These are phyloP conservation scores for Noturus placidus DNA, from an alignment of 2,113 vertebrate genomes.

Conservation along the genomic window DNA sequence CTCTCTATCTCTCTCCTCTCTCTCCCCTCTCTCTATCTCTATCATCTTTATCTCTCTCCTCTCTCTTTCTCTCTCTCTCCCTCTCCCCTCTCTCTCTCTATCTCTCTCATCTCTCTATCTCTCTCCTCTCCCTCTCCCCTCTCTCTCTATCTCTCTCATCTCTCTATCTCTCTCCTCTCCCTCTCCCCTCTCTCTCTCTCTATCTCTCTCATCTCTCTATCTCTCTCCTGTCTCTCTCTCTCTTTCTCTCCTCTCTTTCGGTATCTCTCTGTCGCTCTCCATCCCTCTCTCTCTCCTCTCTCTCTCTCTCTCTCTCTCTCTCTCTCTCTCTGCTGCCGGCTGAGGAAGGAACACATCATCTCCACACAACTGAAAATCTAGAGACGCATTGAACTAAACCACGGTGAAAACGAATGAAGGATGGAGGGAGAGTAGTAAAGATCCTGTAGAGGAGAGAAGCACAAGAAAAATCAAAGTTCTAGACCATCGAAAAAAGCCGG, in stretches of 20 bases:
- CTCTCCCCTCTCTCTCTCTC: constrained; percentile 63
- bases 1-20: constrained; percentile 66
- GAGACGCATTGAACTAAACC: constrained; percentile 51
- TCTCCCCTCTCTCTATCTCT: constrained; percentile 65
- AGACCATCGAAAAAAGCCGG: constrained; percentile 25
- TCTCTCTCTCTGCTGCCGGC: constrained; percentile 71
- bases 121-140: constrained; percentile 65
- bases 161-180: constrained; percentile 67
- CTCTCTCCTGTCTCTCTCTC: constrained; percentile 65
- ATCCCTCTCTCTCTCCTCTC: constrained; percentile 62
- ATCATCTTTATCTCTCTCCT: constrained; percentile 64
- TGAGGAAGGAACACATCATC: constrained; percentile 53
- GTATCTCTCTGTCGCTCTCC: too few relatives aligned
- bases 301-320: constrained; percentile 64
- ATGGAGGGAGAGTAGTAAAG: neutral
- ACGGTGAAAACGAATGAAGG: neutral
- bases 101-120: constrained; percentile 63
- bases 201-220: constrained; percentile 65
- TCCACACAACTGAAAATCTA: constrained; percentile 48
- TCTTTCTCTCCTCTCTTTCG: constrained; percentile 64
- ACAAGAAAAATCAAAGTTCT: constrained; percentile 49
- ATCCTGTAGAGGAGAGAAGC: constrained; percentile 45
- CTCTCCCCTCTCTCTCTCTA: constrained; percentile 64
- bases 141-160: constrained; percentile 64
- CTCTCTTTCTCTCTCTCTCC: constrained; percentile 64